A percentile compares a stretch with the other conserved stretches of the same genome.
These are phyloP conservation scores for Amphiprion ocellaris DNA, from an alignment of 2,113 vertebrate genomes.

Conservation along the genomic window DNA sequence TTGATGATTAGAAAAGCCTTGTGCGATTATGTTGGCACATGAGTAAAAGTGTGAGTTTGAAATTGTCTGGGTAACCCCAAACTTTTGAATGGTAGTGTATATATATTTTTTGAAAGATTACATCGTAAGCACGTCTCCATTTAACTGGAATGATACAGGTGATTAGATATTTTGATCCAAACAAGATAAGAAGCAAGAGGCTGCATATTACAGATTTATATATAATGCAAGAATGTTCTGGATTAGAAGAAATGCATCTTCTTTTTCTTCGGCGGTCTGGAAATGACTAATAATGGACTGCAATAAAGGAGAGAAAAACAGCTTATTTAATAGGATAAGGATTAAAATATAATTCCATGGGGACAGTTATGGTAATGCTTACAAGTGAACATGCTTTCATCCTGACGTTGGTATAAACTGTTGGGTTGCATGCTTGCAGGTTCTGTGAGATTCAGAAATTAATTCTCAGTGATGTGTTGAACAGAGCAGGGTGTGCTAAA, in stretches of 20 bases:
- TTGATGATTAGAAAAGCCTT: no score
- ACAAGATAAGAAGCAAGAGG: not conserved
- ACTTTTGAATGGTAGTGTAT: no score
- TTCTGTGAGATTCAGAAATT: slow-evolving; percentile 20
- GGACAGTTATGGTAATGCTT: not conserved
- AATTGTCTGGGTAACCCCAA: no score
- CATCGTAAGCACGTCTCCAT: not conserved
- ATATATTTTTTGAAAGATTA: not conserved
- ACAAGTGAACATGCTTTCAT: slow-evolving; percentile 32
- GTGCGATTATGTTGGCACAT: no score
- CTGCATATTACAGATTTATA: not conserved
- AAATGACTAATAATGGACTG: slow-evolving; percentile 25
- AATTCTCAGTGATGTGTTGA: not conserved
- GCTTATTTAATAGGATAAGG: slow-evolving; percentile 7
- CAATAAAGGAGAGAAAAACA: slow-evolving; percentile 21
- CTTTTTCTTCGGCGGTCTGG: not conserved
- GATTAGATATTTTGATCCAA: not conserved
- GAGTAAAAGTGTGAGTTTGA: no score
- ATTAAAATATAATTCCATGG: not conserved
- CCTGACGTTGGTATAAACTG: not conserved
- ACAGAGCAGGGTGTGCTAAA: not conserved
- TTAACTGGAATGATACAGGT: not conserved
- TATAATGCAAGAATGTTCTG: not conserved
- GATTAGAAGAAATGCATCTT: slow-evolving; percentile 6
- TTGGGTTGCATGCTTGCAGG: rapidly evolving